Conservation (phyloP, 2,888 invertebrate genomes). For the Branchellion lobata region DNA sequence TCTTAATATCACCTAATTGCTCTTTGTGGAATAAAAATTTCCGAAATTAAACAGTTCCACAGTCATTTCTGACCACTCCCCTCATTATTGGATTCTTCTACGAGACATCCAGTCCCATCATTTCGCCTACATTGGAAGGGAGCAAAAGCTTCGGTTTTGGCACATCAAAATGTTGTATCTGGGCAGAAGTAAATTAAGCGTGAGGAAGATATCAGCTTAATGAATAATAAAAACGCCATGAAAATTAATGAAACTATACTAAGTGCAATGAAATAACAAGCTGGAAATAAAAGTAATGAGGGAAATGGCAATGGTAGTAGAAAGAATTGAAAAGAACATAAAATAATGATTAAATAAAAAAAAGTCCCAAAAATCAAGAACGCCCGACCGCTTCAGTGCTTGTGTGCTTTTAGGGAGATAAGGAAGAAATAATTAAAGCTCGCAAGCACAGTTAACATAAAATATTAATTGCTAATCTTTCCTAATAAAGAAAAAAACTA, state of each 20-base stretch:
- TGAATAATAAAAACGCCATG: conserved; percentile 3
- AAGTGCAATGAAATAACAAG: background rate
- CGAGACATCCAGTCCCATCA: too few species aligned
- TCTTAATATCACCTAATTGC: too few species aligned
- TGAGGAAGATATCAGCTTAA: conserved; percentile 6
- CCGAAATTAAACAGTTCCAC: too few species aligned
- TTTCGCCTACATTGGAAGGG: too few species aligned
- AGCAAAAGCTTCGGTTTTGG: background rate
- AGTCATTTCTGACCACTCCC: too few species aligned
- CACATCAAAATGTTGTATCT: background rate
- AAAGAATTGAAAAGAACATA: background rate
- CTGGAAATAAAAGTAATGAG: background rate
- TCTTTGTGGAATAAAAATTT: too few species aligned
- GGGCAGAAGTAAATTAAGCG: conserved; percentile 3
- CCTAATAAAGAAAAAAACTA: too few species aligned
- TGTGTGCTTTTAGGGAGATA: conserved; percentile 4
- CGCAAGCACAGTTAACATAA: background rate
- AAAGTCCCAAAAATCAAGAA: background rate
- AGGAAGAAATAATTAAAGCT: conserved; percentile 1
- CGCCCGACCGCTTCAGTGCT: background rate
- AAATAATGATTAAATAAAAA: background rate
- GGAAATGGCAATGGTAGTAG: background rate
- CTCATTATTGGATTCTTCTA: too few species aligned
- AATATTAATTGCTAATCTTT: too few species aligned
- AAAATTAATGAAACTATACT: background rate